These are phyloP conservation scores for Cephalopterus ornatus DNA, from an alignment of 2,113 vertebrate genomes.

Conservation along the genomic window DNA sequence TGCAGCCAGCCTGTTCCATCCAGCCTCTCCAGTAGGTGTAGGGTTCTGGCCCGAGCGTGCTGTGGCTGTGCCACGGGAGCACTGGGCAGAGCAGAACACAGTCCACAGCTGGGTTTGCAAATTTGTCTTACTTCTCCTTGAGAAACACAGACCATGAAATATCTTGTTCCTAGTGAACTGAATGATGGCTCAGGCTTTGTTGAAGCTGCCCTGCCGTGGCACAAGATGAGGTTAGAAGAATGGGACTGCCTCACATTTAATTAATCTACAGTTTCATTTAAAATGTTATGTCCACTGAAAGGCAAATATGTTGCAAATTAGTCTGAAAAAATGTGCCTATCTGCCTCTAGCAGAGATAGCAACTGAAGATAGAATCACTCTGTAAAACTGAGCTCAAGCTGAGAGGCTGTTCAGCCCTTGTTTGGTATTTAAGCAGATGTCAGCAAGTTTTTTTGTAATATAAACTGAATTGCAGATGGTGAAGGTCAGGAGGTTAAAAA, in stretches of 20 bases:
- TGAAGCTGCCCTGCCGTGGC: neutral
- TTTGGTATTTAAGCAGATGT: slow-evolving; percentile 8
- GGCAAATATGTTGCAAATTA: neutral
- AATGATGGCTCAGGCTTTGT: neutral
- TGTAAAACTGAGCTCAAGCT: neutral
- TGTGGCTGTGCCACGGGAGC: rapidly evolving
- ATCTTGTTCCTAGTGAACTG: rapidly evolving
- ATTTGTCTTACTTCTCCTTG: neutral
- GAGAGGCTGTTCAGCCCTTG: neutral
- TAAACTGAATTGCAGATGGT: slow-evolving; percentile 7
- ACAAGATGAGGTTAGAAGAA: neutral
- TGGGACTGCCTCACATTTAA: neutral
- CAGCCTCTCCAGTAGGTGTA: neutral
- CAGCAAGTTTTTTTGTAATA: neutral
- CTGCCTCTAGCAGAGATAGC: neutral
- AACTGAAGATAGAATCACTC: neutral
- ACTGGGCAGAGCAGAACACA: neutral
- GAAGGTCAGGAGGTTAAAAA: slow-evolving; percentile 13
- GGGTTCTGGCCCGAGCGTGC: rapidly evolving
- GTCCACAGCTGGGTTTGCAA: neutral
- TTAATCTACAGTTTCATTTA: neutral
- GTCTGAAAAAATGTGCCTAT: neutral
- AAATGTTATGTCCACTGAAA: neutral
- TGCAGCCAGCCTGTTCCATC: neutral
- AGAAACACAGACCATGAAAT: neutral